Evolutionary conservation across 1,140 invertebrate genomes (phyloP).

Genomic region (Megathymus violae): DNA sequence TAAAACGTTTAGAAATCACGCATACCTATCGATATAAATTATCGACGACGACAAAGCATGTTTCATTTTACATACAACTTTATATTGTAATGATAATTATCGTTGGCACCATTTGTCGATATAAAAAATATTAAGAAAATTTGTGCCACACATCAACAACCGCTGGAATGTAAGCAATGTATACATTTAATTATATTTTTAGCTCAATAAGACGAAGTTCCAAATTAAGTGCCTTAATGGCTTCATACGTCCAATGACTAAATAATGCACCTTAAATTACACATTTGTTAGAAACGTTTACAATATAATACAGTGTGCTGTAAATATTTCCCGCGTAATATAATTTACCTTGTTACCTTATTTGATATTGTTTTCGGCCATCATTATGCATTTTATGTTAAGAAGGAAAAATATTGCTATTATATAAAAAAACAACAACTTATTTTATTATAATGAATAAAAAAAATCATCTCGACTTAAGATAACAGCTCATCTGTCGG

Average conservation of each 20-base stretch:
- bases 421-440: too few species aligned
- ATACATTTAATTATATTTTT: conserved; percentile 9
- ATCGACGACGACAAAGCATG: conserved; percentile 19
- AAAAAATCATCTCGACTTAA: neutral
- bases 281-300: conserved; percentile 9
- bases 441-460: neutral
- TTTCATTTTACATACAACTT: conserved; percentile 1
- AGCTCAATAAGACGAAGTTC: conserved; percentile 14
- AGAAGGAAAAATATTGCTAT: too few species aligned
- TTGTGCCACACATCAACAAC: conserved; percentile 31
- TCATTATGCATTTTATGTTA: too few species aligned
- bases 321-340: conserved; percentile 29
- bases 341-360: conserved; percentile 13
- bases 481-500: too few species aligned
- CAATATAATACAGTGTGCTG: conserved; percentile 8
- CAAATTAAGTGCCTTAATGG: conserved; percentile 5
- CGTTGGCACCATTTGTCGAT: conserved; percentile 32
- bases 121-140: conserved; percentile 34
- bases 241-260: too few species aligned
- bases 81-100: conserved; percentile 23
- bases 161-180: conserved; percentile 29
- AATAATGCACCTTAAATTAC: conserved; percentile 28
- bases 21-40: conserved; percentile 15
- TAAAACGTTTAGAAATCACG: conserved; percentile 33
- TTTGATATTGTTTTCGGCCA: conserved; percentile 1